phyloP scores from a whole-genome alignment of 2,888 invertebrate species.

The Drosophila planitibia region DNA sequence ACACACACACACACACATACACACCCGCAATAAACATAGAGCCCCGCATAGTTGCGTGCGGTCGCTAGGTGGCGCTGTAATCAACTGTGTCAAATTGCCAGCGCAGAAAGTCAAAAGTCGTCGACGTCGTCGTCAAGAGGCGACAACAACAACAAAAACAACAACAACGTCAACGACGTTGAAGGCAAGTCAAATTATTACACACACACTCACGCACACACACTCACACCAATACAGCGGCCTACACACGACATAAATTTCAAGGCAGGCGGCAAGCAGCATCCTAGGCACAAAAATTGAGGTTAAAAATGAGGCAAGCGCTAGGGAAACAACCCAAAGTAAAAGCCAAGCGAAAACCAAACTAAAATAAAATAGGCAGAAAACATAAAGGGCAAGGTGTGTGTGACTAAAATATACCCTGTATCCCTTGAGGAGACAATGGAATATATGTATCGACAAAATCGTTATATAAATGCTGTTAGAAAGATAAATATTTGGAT shows the following conservation, averaged over 20 bases:
- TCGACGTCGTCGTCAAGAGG: slow-evolving; percentile 56
- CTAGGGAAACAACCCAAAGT: slow-evolving; percentile 48
- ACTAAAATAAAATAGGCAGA: slow-evolving; percentile 36
- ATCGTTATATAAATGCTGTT: neutral
- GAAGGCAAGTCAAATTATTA: slow-evolving; percentile 61
- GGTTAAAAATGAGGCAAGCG: slow-evolving; percentile 66
- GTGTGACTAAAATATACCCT: slow-evolving; percentile 14
- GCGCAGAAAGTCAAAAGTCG: slow-evolving; percentile 74
- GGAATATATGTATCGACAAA: neutral
- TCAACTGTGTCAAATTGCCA: slow-evolving; percentile 79
- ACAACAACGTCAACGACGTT: slow-evolving; percentile 33
- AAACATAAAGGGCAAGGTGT: neutral
- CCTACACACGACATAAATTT: slow-evolving; percentile 52
- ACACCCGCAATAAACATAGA: slow-evolving; percentile 1
- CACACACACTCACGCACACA: slow-evolving; percentile 21
- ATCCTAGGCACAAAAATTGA: slow-evolving; percentile 75
- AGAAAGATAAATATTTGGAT: neutral
- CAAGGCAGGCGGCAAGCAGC: slow-evolving; percentile 68
- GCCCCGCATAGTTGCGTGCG: slow-evolving; percentile 44
- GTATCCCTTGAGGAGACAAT: neutral
- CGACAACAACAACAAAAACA: slow-evolving; percentile 8
- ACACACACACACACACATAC: slow-evolving; percentile 1
- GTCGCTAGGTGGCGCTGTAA: slow-evolving; percentile 78
- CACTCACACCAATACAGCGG: slow-evolving; percentile 20
- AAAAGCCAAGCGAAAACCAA: slow-evolving; percentile 52